Conservation (phyloP, 2,113 vertebrate species). For the Willisornis vidua region DNA sequence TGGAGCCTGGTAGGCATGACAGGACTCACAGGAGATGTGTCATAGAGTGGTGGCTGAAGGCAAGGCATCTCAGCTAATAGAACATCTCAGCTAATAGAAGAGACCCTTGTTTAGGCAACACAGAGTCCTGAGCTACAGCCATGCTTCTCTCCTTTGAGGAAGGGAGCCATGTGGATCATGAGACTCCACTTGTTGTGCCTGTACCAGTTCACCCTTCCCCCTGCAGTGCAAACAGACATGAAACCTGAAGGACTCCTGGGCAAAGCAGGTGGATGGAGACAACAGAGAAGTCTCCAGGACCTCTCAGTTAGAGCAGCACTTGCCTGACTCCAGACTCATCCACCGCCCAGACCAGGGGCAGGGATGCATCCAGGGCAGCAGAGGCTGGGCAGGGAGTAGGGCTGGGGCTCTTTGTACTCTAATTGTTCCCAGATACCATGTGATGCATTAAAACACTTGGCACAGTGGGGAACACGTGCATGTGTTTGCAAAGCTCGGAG, state of each 20-base stretch:
- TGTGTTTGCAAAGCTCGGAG: rapidly evolving
- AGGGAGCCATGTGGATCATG: not conserved
- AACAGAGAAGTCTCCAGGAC: not conserved
- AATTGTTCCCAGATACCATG: not conserved
- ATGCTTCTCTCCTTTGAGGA: rapidly evolving
- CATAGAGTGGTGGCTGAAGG: not conserved
- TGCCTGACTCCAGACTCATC: not conserved
- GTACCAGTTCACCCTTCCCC: not conserved
- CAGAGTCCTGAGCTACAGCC: not conserved
- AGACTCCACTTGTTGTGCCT: not conserved
- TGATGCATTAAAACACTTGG: not conserved
- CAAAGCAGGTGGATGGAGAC: not conserved
- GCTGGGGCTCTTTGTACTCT: not conserved
- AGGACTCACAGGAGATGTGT: not conserved
- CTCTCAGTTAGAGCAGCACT: not conserved
- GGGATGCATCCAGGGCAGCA: not conserved
- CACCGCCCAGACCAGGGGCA: not conserved
- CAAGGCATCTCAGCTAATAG: not conserved
- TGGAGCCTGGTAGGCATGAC: not conserved
- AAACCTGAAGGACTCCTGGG: not conserved
- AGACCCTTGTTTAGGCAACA: not conserved
- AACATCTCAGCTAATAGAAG: not conserved
- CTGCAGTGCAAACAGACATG: not conserved
- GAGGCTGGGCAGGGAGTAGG: not conserved
- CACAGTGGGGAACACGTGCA: rapidly evolving